Evolutionary conservation across 92 coral and sea anemone species (phyloP).

Genomic region (Paramuricea clavata): DNA sequence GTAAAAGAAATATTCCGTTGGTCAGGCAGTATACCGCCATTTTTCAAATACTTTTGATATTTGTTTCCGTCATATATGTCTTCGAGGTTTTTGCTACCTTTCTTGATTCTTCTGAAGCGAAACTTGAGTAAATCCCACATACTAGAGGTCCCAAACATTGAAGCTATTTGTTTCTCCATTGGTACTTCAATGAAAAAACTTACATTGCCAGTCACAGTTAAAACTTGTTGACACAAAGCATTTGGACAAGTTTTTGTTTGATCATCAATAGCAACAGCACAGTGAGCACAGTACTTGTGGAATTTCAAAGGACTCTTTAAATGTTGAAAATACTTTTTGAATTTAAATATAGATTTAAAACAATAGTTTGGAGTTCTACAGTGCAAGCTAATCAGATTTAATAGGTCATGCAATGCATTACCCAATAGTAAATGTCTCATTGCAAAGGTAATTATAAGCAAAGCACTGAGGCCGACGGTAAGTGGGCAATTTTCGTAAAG

Average conservation of each 20-base stretch:
- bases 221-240: slow-evolving; percentile 54
- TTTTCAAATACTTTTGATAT: no score
- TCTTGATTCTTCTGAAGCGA: slow-evolving; percentile 64
- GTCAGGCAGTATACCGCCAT: slow-evolving; percentile 55
- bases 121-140: slow-evolving; percentile 52
- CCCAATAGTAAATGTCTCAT: slow-evolving; percentile 19
- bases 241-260: slow-evolving; percentile 61
- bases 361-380: slow-evolving; percentile 64
- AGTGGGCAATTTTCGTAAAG: slow-evolving; percentile 42
- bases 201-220: slow-evolving; percentile 53
- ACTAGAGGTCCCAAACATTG: slow-evolving; percentile 59
- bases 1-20: slow-evolving; percentile 58
- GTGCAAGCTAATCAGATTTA: slow-evolving; percentile 60
- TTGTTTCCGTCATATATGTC: slow-evolving; percentile 53
- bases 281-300: slow-evolving; percentile 67
- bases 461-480: slow-evolving; percentile 59
- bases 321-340: slow-evolving; percentile 47
- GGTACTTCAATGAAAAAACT: slow-evolving; percentile 69
- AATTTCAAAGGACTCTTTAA: slow-evolving; percentile 64
- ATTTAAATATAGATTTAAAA: slow-evolving; percentile 58
- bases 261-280: slow-evolving; percentile 65
- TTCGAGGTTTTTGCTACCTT: slow-evolving; percentile 38
- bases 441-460: slow-evolving; percentile 31
- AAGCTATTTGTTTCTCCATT: slow-evolving; percentile 47
- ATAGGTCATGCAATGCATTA: slow-evolving; percentile 58